These are phyloP conservation scores for Fragum whitleyi DNA, from an alignment of 2,888 invertebrate species.

Conservation along the genomic window DNA sequence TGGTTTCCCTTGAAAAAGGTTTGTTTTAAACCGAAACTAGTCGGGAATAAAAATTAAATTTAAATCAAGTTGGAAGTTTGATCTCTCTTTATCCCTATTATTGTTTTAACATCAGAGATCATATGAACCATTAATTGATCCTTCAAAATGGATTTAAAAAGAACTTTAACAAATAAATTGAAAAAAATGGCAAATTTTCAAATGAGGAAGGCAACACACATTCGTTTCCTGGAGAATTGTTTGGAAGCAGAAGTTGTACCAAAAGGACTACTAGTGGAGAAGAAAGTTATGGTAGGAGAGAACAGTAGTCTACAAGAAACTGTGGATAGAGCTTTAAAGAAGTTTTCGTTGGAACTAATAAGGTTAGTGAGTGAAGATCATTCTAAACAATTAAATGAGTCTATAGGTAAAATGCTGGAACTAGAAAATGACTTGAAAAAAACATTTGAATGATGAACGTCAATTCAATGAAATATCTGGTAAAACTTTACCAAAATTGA, in stretches of 20 bases:
- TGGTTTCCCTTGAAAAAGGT: no score
- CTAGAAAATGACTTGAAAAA: constrained; percentile 14
- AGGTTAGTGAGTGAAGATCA: constrained; percentile 23
- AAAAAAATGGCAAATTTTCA: constrained; percentile 16
- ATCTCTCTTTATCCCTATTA: not conserved
- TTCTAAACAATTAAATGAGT: constrained; percentile 17
- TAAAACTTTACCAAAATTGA: constrained; percentile 5
- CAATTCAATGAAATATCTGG: constrained; percentile 19
- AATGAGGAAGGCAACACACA: constrained; percentile 16
- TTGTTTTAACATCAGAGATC: constrained; percentile 20
- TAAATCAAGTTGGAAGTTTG: constrained; percentile 1
- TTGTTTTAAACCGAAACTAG: no score
- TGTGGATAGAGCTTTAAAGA: constrained; percentile 25
- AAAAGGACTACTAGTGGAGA: constrained; percentile 18
- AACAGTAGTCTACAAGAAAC: constrained; percentile 24
- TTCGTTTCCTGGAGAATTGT: constrained; percentile 25
- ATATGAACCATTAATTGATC: constrained; percentile 9
- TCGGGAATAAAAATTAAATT: no score
- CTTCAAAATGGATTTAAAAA: constrained; percentile 21
- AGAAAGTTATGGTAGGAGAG: constrained; percentile 20
- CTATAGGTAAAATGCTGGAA: constrained; percentile 1
- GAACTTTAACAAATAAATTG: constrained; percentile 19
- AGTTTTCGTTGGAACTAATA: constrained; percentile 17
- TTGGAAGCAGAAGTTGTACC: constrained; percentile 6
- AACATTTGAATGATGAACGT: constrained; percentile 10